phyloP scores from a whole-genome alignment of 2,113 vertebrate species.

The Lepus timidus region DNA sequence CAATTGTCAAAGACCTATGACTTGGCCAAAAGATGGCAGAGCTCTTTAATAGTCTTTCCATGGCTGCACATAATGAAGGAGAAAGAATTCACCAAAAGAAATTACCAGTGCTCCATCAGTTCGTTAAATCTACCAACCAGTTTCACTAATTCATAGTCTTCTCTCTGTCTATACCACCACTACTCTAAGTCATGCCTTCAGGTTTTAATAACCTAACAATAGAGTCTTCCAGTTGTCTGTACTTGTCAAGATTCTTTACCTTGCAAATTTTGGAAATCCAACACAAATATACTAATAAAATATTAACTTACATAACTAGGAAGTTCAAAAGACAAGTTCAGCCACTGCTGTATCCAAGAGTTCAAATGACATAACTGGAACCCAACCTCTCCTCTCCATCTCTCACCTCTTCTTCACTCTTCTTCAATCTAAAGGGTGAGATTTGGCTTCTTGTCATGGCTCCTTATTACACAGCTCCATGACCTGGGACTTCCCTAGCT shows the following conservation, averaged over 20 bases:
- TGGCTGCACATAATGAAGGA: background rate
- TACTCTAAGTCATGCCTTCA: background rate
- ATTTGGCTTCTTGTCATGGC: background rate
- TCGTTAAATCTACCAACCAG: background rate
- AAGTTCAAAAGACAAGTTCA: background rate
- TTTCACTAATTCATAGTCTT: background rate
- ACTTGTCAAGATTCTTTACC: background rate
- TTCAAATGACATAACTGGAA: background rate
- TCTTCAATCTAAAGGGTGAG: background rate
- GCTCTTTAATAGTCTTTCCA: background rate
- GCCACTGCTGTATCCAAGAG: background rate
- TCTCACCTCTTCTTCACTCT: background rate
- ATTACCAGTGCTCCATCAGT: background rate
- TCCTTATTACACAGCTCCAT: background rate
- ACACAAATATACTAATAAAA: background rate
- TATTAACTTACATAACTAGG: background rate
- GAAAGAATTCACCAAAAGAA: background rate
- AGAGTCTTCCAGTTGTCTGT: background rate
- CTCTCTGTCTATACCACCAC: background rate
- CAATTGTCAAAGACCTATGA: background rate
- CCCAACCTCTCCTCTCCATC: background rate
- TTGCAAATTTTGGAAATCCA: background rate
- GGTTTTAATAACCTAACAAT: background rate
- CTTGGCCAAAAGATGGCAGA: background rate
- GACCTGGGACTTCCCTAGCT: background rate